Evolutionary conservation across 2,888 invertebrate genomes (phyloP), one percentile per base, ranked within the genome.

Genomic region (Cerceris ruficornis): DNA sequence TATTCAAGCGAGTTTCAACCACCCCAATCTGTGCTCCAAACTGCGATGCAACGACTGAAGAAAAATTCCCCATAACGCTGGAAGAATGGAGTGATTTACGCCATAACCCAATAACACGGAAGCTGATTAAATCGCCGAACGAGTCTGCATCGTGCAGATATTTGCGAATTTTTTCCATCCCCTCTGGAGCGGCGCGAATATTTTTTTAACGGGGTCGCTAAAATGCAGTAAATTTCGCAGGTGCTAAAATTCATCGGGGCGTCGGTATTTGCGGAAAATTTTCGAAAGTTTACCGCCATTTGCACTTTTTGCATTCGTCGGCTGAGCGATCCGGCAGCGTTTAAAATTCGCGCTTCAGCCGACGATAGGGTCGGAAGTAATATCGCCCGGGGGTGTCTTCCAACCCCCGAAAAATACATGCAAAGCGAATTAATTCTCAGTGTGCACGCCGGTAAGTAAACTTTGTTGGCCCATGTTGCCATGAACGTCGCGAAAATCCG

Each of bases 71-170:
- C 75, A 76, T 75, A 83, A 74, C 75, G 74, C 62, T 75, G 77
- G 41, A 57, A 71, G 74, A 62, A 69, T 79, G 72, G 82, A 81
- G 81, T 83, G 87, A 81, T 82, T 85, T 85, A 81, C 82, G 85
- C 81, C 78, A 75, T 84, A 89, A 91, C 89, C 88, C 91, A 90
- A 91, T 92, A 91, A 91, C 88, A 86, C 86, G 84, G 86, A 86
- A 89, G 88, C 86, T 88, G 89, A 91, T 92, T 90, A 90, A 92
- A 91, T 91, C 91, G 89, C 89, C 89, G 90, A 90, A 90, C 28
- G 2, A 28, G 28, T 28, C 28, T 28, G 28, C 28, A 28, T 28
- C 28, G 28, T 28, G 28, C 28, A 28, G 28, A 28, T 28, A 28
- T 28, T 28, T 28, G 2, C 28, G 28, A 28, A 28, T 28, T 28